phyloP scores from a whole-genome alignment of 2,888 invertebrate species.

The Diabrotica balteata region DNA sequence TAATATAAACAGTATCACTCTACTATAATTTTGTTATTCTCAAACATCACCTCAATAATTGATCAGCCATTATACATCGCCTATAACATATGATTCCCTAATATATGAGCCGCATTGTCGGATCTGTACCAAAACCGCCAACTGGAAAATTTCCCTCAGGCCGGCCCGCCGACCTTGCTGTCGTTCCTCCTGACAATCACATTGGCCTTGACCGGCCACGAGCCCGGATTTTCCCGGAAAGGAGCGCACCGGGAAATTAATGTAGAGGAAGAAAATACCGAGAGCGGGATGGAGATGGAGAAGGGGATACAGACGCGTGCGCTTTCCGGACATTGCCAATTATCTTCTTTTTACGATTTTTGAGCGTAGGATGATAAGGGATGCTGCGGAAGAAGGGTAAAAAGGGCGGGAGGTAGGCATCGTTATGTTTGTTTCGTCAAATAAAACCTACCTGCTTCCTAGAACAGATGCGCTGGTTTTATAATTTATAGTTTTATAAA shows the following conservation, averaged over 20 bases:
- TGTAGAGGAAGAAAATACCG: constrained; percentile 40
- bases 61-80: too few species aligned
- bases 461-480: too few species aligned
- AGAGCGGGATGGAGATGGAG: background rate
- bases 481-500: too few species aligned
- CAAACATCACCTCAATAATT: too few species aligned
- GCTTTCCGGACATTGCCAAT: constrained; percentile 17
- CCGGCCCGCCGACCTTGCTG: constrained; percentile 12
- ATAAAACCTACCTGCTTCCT: too few species aligned
- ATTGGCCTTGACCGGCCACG: constrained; percentile 53
- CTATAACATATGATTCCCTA: too few species aligned
- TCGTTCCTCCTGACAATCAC: constrained; percentile 27
- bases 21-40: too few species aligned
- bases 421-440: too few species aligned
- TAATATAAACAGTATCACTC: too few species aligned
- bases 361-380: constrained; percentile 7
- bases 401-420: too few species aligned
- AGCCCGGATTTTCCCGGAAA: constrained; percentile 47
- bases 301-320: constrained; percentile 19
- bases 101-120: background rate
- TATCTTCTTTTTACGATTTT: background rate
- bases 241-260: constrained; percentile 44
- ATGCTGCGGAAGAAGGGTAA: background rate
- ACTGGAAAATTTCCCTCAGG: background rate
- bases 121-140: background rate